phyloP scores from a whole-genome alignment of 2,888 invertebrate genomes.

The Oscheius onirici region DNA sequence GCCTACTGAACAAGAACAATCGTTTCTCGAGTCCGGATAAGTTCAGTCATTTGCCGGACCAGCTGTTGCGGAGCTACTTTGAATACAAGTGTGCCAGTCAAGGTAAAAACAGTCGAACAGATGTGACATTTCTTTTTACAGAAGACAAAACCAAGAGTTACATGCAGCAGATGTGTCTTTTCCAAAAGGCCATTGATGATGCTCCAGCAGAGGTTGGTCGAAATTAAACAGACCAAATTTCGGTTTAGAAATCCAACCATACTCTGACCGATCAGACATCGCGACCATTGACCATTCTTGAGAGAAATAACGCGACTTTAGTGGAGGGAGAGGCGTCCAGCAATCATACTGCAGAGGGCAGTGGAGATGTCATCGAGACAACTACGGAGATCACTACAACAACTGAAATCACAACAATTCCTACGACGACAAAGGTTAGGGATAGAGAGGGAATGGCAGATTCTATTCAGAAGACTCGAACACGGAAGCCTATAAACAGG shows the following conservation, averaged over 20 bases:
- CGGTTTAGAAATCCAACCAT: constrained; percentile 6
- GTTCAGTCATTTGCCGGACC: constrained; percentile 63
- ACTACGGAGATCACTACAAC: constrained; percentile 1
- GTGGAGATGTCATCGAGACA: not conserved
- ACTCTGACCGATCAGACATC: not conserved
- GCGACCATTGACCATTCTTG: not conserved
- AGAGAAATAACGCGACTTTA: not conserved
- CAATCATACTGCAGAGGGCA: not conserved
- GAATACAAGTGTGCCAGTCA: constrained; percentile 64
- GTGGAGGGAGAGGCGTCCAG: constrained; percentile 3
- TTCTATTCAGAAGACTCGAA: not conserved
- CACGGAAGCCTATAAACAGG: constrained; percentile 26
- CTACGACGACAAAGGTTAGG: constrained; percentile 14
- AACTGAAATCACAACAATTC: not conserved
- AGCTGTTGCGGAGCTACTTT: constrained; percentile 62
- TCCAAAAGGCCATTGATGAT: constrained; percentile 7
- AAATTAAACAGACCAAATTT: not conserved
- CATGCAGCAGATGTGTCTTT: constrained; percentile 3
- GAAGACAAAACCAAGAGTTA: constrained; percentile 13
- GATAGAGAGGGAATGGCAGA: not conserved
- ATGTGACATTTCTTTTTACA: not conserved
- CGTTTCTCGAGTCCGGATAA: constrained; percentile 67
- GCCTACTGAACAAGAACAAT: constrained; percentile 70
- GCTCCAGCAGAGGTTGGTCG: not conserved
- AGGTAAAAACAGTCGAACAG: constrained; percentile 1